A percentile compares a stretch with the other conserved stretches of the same genome.
Conservation (phyloP, 1,140 invertebrate species). For the Oedothorax gibbosus region DNA sequence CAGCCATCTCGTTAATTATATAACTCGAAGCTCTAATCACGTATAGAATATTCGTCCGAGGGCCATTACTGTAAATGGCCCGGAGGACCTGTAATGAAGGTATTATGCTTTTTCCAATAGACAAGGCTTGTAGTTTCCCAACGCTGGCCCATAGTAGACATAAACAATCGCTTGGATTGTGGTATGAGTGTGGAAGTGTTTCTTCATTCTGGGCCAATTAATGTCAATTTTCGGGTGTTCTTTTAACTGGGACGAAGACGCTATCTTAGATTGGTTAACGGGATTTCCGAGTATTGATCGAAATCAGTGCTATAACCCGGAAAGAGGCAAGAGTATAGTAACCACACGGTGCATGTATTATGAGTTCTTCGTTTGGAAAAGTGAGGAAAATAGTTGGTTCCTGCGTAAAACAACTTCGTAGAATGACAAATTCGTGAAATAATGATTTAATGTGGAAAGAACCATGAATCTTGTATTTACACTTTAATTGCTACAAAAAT, state of each 20-base stretch:
- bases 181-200: conserved; percentile 43
- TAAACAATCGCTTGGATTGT: conserved; percentile 51
- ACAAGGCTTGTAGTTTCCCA: conserved; percentile 47
- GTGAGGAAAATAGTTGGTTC: too few species aligned
- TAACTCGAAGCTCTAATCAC: conserved; percentile 55
- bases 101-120: conserved; percentile 18
- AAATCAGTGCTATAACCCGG: too few species aligned
- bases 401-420: too few species aligned
- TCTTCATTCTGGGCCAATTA: conserved; percentile 52
- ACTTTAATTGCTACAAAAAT: too few species aligned
- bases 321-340: too few species aligned
- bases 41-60: conserved; percentile 23
- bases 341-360: too few species aligned
- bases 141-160: conserved; percentile 13
- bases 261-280: conserved; percentile 2
- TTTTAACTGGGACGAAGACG: conserved; percentile 1
- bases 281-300: too few species aligned
- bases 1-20: conserved; percentile 37
- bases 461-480: too few species aligned
- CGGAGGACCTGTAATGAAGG: conserved; percentile 44
- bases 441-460: too few species aligned
- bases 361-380: too few species aligned
- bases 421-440: too few species aligned
- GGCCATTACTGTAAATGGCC: conserved; percentile 21
- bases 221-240: conserved; percentile 1